Evolutionary conservation across 2,797 vertebrate species (phyloP), one percentile per base, ranked within the genome.

Genomic region (Phrynocephalus forsythii): DNA sequence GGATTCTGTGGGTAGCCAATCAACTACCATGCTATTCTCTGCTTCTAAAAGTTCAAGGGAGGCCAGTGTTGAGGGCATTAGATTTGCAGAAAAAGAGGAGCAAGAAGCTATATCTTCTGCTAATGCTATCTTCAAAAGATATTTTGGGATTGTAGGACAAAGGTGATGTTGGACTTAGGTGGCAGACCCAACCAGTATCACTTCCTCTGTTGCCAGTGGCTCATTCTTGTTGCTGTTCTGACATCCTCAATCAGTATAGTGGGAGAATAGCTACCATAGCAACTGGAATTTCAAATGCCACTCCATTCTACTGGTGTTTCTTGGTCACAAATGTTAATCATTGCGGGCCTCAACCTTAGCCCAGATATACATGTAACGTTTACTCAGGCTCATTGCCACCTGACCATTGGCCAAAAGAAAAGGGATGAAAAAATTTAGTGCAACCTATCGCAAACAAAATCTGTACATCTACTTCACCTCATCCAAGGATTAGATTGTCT

Each of bases 241-340:
- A 63, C 24, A 28, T 26, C 38, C n/a, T 13, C 0, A 26, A 56
- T 16, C 38, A 66, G 3, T 80, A 69, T 75, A 75, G 30, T 52
- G 30, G 60, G n/a, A 85, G 30, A 16, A 66, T 20, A 76, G 79
- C 67, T 87, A 76, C 78, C 82, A 85, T 87, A 79, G 85, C 72
- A 80, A 86, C 69, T 15, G 44, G 89, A 87, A 81, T 84, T 22
- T 84, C 38, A 79, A 79, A 88, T 60, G 38, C 44, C 8, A 44
- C 48, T 73, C 60, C 33, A 82, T 83, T 87, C 77, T 16, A 16
- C 75, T 38, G 20, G 30, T 56, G 52, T 38, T 18, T 6, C 30
- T 26, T 44, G 56, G 79, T 8, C 48, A 76, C 28, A 13, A 72
- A n/a, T 28, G 20, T 63, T 8, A 26, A 52, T 28, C n/a, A 56